Evolutionary conservation across 1,140 invertebrate species (phyloP), one percentile per base, ranked within the genome.

Genomic region (Ylistrum balloti): DNA sequence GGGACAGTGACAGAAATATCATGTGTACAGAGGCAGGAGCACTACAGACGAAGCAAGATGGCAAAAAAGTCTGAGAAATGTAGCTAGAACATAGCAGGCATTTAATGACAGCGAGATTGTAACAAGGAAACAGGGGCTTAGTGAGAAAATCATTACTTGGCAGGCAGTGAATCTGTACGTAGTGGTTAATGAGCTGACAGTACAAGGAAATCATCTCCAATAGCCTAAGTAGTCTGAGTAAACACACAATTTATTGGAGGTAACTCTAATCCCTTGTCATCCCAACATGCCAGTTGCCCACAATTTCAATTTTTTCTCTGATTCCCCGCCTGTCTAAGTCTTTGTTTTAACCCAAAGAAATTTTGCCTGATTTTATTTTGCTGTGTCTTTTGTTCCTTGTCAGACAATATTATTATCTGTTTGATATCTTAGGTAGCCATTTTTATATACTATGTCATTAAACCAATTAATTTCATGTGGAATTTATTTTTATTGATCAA

Each of bases 131-230:
- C 56, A n/a, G 56, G n/a, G 56, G 56, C 56, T 74, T 74, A 74
- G 56, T 74, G 56, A 74, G 56, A 74, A 74, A 74, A 74, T 74
- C 56, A 17, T 74, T 74, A 74, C 56, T 74, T 74, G 56, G 56
- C 56, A 74, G 56, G 56, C 56, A 11, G 22, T 22, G 56, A 74
- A 74, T 38, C 35, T 38, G 5, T 38, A 74, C n/a, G n/a, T 74
- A 3, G 56, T 74, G 22, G 56, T 74, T 74, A 28, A 74, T 28
- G 56, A 74, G 22, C 22, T 28, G n/a, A 74, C 56, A 74, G n/a
- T 5, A n/a, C 56, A 74, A 74, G 56, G 56, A 74, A 74, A 74
- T 28, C 56, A 74, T 74, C n/a, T 9, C 22, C 56, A 74, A 74
- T 74, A 74, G 22, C 56, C 56, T n/a, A 74, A 74, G 56, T 17